A percentile compares a stretch with the other conserved stretches of the same genome.
phyloP scores from a whole-genome alignment of 2,888 invertebrate genomes.

The Apotomis betuletana region DNA sequence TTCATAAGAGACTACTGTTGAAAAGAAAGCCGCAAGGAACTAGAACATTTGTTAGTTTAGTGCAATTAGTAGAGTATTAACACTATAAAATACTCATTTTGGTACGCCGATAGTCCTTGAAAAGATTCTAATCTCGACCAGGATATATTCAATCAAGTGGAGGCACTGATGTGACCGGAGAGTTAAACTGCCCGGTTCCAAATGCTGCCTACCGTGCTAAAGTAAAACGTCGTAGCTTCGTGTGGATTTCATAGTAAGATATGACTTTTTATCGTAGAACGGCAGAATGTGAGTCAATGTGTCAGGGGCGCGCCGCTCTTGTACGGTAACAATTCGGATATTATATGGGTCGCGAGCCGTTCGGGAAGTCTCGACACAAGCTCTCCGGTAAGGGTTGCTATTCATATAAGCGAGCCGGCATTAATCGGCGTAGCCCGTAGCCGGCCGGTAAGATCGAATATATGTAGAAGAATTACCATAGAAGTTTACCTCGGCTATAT shows the following conservation, averaged over 20 bases:
- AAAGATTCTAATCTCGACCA: neutral
- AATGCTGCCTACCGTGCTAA: constrained; percentile 42
- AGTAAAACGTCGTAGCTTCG: no score
- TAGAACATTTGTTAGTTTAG: no score
- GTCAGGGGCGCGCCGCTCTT: constrained; percentile 61
- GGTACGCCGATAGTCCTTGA: neutral
- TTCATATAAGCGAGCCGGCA: no score
- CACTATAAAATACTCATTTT: neutral
- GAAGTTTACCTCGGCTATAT: no score
- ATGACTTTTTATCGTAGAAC: no score
- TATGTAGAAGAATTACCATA: no score
- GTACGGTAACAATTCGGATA: constrained; percentile 47
- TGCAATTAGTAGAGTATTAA: no score
- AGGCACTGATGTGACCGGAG: constrained; percentile 1
- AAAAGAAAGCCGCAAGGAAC: no score
- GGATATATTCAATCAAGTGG: neutral
- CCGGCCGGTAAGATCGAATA: no score
- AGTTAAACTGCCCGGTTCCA: constrained; percentile 53
- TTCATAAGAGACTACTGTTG: no score
- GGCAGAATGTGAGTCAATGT: constrained; percentile 59
- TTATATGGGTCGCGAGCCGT: constrained; percentile 58
- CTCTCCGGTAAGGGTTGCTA: constrained; percentile 23
- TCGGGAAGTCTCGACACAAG: constrained; percentile 38
- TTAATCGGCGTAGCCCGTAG: no score
- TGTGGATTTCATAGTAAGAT: no score